A percentile compares a stretch with the other conserved stretches of the same genome.
These are phyloP conservation scores for Hippocampus comes DNA, from an alignment of 2,113 vertebrate species.

Conservation along the genomic window DNA sequence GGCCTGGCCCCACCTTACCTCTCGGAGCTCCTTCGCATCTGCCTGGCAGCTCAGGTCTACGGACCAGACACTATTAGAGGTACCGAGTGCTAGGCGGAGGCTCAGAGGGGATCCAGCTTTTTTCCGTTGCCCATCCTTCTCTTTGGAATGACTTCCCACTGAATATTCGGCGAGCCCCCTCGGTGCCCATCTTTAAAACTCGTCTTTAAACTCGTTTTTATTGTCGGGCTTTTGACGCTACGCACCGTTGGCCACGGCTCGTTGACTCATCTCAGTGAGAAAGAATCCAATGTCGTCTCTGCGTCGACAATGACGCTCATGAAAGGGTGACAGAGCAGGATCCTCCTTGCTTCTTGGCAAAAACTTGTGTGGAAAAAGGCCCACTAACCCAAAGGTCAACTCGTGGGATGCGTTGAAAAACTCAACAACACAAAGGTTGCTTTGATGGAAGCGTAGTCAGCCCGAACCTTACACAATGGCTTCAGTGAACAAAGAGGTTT, in stretches of 20 bases:
- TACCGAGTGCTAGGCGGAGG: no score
- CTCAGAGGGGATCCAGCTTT: no score
- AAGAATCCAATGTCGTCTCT: slow-evolving; percentile 20
- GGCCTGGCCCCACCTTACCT: no score
- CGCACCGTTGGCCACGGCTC: neutral
- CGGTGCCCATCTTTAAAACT: no score
- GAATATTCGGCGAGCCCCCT: no score
- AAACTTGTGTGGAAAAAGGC: slow-evolving; percentile 44
- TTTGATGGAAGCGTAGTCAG: slow-evolving; percentile 42
- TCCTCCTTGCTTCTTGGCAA: slow-evolving; percentile 43
- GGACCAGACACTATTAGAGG: no score
- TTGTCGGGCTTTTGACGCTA: neutral
- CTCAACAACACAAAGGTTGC: slow-evolving; percentile 47
- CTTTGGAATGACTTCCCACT: no score
- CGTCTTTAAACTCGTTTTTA: no score
- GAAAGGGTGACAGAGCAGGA: slow-evolving; percentile 36
- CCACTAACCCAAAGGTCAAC: slow-evolving; percentile 49
- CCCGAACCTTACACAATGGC: slow-evolving; percentile 44
- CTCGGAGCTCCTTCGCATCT: no score
- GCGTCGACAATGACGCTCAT: slow-evolving; percentile 34
- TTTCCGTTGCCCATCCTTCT: no score
- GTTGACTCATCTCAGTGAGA: slow-evolving; percentile 27
- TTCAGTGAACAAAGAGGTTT: slow-evolving; percentile 45
- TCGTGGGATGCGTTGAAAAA: slow-evolving; percentile 41
- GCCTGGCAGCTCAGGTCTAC: no score